phyloP scores from a whole-genome alignment of 2,113 vertebrate species.

The cattle (Bos taurus) region DNA sequence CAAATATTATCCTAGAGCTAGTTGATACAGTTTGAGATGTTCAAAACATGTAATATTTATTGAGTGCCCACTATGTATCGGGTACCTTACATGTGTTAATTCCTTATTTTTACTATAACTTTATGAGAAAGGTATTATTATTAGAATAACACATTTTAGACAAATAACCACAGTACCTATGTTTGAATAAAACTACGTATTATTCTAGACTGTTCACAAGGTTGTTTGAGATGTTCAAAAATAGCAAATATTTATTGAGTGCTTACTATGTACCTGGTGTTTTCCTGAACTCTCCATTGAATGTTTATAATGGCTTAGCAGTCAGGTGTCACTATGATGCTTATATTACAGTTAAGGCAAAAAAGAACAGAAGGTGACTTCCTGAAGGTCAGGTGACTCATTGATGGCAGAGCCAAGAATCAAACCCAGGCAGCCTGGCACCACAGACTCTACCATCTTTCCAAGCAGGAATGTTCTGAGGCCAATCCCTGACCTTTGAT shows the following conservation, averaged over 20 bases:
- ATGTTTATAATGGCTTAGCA: background rate
- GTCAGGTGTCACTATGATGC: background rate
- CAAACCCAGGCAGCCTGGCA: background rate
- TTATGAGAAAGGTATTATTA: background rate
- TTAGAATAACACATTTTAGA: background rate
- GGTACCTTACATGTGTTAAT: background rate
- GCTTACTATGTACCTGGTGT: background rate
- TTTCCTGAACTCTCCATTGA: background rate
- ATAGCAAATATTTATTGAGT: background rate
- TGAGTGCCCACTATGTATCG: background rate
- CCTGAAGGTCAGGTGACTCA: background rate
- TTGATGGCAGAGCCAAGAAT: background rate
- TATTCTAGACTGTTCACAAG: background rate
- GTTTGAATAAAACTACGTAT: background rate
- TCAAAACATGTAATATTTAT: background rate
- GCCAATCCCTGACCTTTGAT: background rate
- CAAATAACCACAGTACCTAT: background rate
- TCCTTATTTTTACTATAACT: background rate
- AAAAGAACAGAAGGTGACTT: background rate
- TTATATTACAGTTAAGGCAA: background rate
- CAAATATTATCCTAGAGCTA: background rate
- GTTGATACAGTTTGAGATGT: background rate
- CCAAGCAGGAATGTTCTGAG: background rate
- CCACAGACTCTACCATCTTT: background rate
- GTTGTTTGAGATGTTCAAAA: background rate